These are phyloP conservation scores for Bombylius discolor DNA, from an alignment of 2,888 invertebrate species.

Conservation along the genomic window DNA sequence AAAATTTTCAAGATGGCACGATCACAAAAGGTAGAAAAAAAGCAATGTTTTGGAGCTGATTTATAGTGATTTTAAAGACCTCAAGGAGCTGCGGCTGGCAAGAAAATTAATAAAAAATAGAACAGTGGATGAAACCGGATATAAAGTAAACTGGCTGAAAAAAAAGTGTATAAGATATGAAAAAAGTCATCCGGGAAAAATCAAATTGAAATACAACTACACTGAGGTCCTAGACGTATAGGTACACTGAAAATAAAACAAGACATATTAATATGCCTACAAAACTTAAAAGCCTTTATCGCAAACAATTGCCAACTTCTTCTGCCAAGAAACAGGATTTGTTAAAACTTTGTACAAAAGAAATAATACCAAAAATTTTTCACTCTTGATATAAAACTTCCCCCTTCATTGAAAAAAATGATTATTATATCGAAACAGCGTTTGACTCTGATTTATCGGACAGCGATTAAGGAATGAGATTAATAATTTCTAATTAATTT, in stretches of 20 bases:
- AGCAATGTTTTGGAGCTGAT: neutral
- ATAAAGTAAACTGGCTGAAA: neutral
- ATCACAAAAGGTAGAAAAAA: neutral
- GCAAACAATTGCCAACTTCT: neutral
- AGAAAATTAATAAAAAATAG: neutral
- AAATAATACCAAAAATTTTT: slow-evolving; percentile 1
- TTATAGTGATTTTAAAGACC: neutral
- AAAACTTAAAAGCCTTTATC: neutral
- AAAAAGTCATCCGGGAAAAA: neutral
- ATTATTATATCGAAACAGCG: no score
- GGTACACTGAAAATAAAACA: neutral
- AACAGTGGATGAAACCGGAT: neutral
- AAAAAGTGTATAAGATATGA: slow-evolving; percentile 2
- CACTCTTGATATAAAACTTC: slow-evolving; percentile 1
- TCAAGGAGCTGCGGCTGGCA: neutral
- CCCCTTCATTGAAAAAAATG: neutral
- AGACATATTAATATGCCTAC: neutral
- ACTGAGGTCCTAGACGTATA: neutral
- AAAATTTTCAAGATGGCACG: neutral
- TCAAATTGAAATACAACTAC: neutral
- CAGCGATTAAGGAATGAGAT: no score
- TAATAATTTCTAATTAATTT: no score
- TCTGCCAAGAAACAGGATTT: neutral
- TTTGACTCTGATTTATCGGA: no score
- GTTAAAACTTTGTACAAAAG: neutral